Conservation (phyloP, 1,140 invertebrate species). For the Dufourea novaeangliae region DNA sequence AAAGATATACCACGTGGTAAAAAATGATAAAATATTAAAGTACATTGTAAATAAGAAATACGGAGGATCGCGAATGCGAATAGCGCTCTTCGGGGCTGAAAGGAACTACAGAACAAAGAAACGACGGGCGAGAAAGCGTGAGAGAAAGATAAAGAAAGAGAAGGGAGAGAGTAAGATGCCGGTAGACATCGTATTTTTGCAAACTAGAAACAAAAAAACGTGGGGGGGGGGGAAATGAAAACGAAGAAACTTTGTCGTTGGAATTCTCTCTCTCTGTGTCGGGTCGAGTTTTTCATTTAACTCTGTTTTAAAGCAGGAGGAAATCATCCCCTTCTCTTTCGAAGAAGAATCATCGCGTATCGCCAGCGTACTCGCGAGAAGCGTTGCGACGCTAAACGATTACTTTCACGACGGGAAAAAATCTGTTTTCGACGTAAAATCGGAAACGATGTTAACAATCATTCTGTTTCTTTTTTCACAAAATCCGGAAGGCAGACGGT, state of each 20-base stretch:
- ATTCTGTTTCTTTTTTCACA: background rate
- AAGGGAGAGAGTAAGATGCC: constrained; percentile 19
- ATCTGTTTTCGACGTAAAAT: background rate
- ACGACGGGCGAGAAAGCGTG: constrained; percentile 19
- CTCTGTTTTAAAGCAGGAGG: background rate
- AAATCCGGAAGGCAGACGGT: background rate
- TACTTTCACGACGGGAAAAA: background rate
- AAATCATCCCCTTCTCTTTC: background rate
- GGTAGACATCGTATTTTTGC: constrained; percentile 53
- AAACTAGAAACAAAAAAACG: background rate
- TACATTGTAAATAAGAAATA: constrained; percentile 37
- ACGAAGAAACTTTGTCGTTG: constrained; percentile 12
- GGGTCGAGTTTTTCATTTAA: background rate
- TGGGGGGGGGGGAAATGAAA: constrained; percentile 6
- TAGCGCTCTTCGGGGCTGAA: background rate
- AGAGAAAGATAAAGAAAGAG: constrained; percentile 6
- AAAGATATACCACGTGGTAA: background rate
- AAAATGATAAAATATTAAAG: background rate
- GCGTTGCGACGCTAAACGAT: background rate
- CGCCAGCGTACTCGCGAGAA: background rate
- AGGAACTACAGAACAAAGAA: constrained; percentile 27
- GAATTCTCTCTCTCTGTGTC: constrained; percentile 28
- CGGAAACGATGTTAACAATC: background rate
- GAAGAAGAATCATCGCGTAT: background rate
- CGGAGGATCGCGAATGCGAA: constrained; percentile 32